Evolutionary conservation across 2,797 vertebrate genomes (phyloP), one percentile per base, ranked within the genome.

Genomic region (Trachurus trachurus): DNA sequence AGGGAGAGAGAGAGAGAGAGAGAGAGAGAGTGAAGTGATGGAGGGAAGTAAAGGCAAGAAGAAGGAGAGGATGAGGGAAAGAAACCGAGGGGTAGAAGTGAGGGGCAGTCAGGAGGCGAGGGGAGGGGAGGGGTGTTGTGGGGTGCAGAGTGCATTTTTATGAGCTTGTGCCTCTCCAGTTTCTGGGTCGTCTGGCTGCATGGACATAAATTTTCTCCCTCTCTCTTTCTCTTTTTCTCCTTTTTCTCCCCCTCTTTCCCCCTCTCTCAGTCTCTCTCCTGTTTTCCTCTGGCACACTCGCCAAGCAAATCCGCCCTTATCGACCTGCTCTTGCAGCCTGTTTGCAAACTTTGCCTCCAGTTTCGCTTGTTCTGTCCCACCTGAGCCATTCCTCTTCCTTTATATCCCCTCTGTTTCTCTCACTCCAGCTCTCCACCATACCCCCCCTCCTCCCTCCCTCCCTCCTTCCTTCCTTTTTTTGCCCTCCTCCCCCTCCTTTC

Each of bases 101-200:
- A 12, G 62, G 58, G 64, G 52, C 21, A 37, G 42, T 15, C 40
- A 42, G 11, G 19, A 4, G 40, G 6, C 26, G 26, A 26, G 26
- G 26, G 26, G 26, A 26, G 44, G 64, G 9, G 0, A 0, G 37
- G 52, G 53, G 63, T 34, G 31, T 5, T 5, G 31, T 34, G 72
- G 66, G 69, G 52, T 40, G 66, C 68, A 75, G 87, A 81, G 81
- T 89, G 88, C 78, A 89, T 93, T 94, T 95, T 95, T 94, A 95
- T 80, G 92, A 91, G 93, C 72, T 61, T 71, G 71, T 83, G 86
- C 85, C 84, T 93, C 90, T 95, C 93, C 70, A 82, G 88, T 94
- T 94, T 94, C 91, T 89, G 82, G 83, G 89, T 87, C 71, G 78
- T 91, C 92, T 94, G 88, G 89, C 76, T 31, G 58, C 71, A 66